phyloP scores from a whole-genome alignment of 2,113 vertebrate species.

The Carlito syrichta region DNA sequence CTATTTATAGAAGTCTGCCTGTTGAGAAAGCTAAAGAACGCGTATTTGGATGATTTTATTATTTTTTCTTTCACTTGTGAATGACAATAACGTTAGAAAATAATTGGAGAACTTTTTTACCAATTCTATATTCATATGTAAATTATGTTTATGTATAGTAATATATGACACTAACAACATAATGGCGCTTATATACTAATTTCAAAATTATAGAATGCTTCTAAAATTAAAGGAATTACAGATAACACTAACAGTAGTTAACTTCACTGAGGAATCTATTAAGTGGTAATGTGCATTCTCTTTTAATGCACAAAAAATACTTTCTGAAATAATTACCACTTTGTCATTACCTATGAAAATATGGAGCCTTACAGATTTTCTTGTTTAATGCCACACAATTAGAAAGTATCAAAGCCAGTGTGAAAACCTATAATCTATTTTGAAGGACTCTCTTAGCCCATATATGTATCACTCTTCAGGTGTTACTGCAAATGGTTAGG shows the following conservation, averaged over 20 bases:
- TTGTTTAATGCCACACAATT: neutral
- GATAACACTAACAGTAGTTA: neutral
- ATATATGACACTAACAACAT: neutral
- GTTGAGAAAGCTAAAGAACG: neutral
- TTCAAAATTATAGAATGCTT: neutral
- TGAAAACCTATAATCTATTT: neutral
- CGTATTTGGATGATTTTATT: neutral
- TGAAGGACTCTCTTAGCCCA: neutral
- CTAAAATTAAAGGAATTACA: neutral
- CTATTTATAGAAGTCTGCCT: neutral
- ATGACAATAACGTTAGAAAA: neutral
- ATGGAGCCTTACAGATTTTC: neutral
- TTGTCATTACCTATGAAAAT: neutral
- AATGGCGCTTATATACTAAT: neutral
- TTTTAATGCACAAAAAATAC: neutral
- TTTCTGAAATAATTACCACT: neutral
- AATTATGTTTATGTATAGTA: neutral
- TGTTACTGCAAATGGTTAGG: neutral
- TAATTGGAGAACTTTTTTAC: neutral
- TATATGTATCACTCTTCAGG: neutral
- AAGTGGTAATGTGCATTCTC: neutral
- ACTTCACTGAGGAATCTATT: neutral
- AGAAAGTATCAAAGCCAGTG: neutral
- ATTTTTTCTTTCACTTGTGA: neutral
- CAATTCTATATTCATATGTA: neutral